Evolutionary conservation across 2,797 vertebrate species (phyloP), one percentile per base, ranked within the genome.

Genomic region (Gallirallus australis): DNA sequence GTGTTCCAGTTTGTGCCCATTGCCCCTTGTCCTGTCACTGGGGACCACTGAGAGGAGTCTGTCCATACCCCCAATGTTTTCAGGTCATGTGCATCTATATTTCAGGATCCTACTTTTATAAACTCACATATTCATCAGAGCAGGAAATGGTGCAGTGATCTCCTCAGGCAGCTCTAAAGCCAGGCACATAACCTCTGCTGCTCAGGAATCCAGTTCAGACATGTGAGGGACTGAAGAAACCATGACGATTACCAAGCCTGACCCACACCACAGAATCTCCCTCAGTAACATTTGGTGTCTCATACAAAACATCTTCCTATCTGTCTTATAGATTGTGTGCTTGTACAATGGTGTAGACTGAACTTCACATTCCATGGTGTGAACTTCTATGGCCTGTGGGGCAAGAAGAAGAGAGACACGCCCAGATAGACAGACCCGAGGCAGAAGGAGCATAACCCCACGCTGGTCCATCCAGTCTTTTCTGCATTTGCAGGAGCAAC

Each of bases 181-280:
- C 14, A 31, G 45, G 23, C 53, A 68, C 24, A 0, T 15, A 66
- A 35, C 31, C 4, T 12, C 57, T 28, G 23, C 52, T 6, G 1
- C 56, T 68, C 61, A 61, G 54, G 61, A 78, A 57, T 27, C 19
- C 71, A 19, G 52, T 47, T 33, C 57, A 78, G 33, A 7, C 11
- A 48, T 12, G 30, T 57, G 37, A 83, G 42, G 20, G 14, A 1
- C 24, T 28, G 40, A 82, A 1, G 1, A 83, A 81, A 59, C 15
- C 0, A 0, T 37, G 42, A 5, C 25, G 2, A 33, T 56, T 37
- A 15, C n/a, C 30, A 53, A 37, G 14, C 12, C 52, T 59, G 42
- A 21, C 21, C 15, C 24, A 24, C 24, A 15, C 24, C 42, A 54
- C 24, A 42, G 23, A 48, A 23, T 70, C 50, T 53, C 45, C 35